Evolutionary conservation across 2,888 invertebrate species (phyloP).

Genomic region (Neuroscelio doddi): DNA sequence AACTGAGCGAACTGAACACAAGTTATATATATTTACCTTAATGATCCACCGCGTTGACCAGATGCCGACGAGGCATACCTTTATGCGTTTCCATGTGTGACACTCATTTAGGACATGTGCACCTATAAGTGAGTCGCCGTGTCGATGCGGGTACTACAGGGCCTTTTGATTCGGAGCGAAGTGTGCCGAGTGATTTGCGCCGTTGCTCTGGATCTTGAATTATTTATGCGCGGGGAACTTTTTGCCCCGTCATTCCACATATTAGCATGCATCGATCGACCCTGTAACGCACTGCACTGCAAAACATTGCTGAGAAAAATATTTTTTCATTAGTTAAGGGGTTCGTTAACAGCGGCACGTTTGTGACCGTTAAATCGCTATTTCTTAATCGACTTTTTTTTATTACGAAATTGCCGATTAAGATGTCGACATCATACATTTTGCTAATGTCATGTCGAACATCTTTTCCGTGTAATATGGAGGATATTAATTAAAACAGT

Average conservation of each 20-base stretch:
- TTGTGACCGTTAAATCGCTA: too few relatives aligned
- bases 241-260: conserved; percentile 16
- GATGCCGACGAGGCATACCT: conserved; percentile 18
- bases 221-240: conserved; percentile 47
- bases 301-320: background rate
- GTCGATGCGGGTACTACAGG: conserved; percentile 24
- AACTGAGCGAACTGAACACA: conserved; percentile 20
- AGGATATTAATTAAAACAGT: too few relatives aligned
- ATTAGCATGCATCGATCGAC: conserved; percentile 23
- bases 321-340: background rate
- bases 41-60: conserved; percentile 19
- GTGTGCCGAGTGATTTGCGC: conserved; percentile 10
- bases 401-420: too few relatives aligned
- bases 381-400: too few relatives aligned
- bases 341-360: too few relatives aligned
- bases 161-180: conserved; percentile 48
- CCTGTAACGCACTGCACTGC: background rate
- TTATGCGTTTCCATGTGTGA: conserved; percentile 10
- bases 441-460: too few relatives aligned
- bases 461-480: too few relatives aligned
- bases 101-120: conserved; percentile 14
- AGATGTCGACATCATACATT: too few relatives aligned
- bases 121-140: conserved; percentile 10
- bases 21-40: conserved; percentile 20
- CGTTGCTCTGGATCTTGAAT: conserved; percentile 51